Evolutionary conservation across 2,797 vertebrate species (phyloP).

Genomic region (Benthosema pterotum): DNA sequence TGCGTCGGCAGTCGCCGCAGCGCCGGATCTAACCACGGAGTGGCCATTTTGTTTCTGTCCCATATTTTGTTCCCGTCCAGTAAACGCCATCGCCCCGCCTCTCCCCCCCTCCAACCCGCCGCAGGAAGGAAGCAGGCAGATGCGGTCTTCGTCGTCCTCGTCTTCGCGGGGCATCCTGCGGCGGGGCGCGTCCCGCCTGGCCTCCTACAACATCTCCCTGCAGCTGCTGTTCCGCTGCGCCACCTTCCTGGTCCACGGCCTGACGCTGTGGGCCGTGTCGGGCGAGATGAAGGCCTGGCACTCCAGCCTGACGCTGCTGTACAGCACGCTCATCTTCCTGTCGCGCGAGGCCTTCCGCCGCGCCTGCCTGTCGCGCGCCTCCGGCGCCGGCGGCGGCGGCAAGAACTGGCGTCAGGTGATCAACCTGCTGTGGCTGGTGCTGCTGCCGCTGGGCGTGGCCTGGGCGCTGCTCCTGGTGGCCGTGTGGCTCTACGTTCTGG

Average conservation of each 20-base stretch:
- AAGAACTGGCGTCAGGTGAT: conserved; percentile 93
- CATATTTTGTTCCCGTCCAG: too few relatives aligned
- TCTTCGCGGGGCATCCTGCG: conserved; percentile 69
- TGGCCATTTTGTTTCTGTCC: too few relatives aligned
- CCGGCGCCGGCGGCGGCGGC: conserved; percentile 76
- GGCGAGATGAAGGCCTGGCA: conserved; percentile 90
- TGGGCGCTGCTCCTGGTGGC: conserved; percentile 87
- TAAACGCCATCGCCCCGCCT: too few relatives aligned
- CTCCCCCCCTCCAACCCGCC: too few relatives aligned
- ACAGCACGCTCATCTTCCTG: conserved; percentile 91
- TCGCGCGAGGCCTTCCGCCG: conserved; percentile 95
- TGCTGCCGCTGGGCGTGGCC: conserved; percentile 89
- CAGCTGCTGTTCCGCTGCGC: conserved; percentile 89
- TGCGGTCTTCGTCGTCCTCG: conserved; percentile 60
- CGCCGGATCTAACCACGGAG: too few relatives aligned
- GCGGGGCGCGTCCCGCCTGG: conserved; percentile 69
- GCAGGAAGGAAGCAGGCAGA: too few relatives aligned
- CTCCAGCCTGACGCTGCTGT: conserved; percentile 91
- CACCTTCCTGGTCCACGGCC: conserved; percentile 93
- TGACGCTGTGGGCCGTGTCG: conserved; percentile 94
- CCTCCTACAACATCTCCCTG: conserved; percentile 76
- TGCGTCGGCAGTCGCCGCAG: too few relatives aligned
- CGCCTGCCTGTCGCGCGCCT: conserved; percentile 88
- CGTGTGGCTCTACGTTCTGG: conserved; percentile 91
- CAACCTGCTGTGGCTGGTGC: conserved; percentile 91